These are phyloP conservation scores for Hippocampus barbouri DNA, from an alignment of 2,113 vertebrate genomes.

Conservation along the genomic window DNA sequence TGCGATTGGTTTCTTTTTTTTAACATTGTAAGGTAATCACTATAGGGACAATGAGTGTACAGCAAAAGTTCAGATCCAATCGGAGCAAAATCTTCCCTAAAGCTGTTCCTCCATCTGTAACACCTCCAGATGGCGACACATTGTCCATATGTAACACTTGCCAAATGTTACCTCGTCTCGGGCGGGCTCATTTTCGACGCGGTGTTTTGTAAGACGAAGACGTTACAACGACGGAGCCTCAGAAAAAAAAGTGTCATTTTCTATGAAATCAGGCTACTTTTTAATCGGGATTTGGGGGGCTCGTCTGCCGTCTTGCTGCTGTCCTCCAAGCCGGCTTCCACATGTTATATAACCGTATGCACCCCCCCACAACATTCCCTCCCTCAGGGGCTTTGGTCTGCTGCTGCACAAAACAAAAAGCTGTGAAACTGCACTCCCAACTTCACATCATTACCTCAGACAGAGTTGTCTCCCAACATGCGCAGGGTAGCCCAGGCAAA, in stretches of 20 bases:
- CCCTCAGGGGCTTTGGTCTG: slow-evolving; percentile 17
- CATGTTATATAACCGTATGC: slow-evolving; percentile 43
- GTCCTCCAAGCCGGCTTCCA: slow-evolving; percentile 21
- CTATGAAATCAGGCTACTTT: slow-evolving; percentile 20
- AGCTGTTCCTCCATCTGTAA: background rate
- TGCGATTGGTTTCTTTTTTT: background rate
- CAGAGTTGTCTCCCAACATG: slow-evolving; percentile 20
- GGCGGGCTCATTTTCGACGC: background rate
- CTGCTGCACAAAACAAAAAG: slow-evolving; percentile 30
- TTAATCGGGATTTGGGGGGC: slow-evolving; percentile 38
- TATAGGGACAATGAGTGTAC: background rate
- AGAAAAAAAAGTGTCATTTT: slow-evolving; percentile 22
- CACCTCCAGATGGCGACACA: slow-evolving; percentile 4
- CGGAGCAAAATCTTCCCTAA: background rate
- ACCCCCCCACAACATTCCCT: slow-evolving; percentile 9
- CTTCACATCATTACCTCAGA: slow-evolving; percentile 28
- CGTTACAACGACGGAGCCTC: slow-evolving; percentile 8
- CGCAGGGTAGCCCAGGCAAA: slow-evolving; percentile 27
- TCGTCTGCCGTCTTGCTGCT: slow-evolving; percentile 1
- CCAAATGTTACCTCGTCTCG: background rate
- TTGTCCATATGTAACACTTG: slow-evolving; percentile 35
- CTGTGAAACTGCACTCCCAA: slow-evolving; percentile 22
- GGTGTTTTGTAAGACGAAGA: slow-evolving; percentile 4
- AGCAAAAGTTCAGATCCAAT: background rate
- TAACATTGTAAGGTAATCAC: background rate